phyloP scores from a whole-genome alignment of 2,797 vertebrate species.

The Ispidina lecontei region DNA sequence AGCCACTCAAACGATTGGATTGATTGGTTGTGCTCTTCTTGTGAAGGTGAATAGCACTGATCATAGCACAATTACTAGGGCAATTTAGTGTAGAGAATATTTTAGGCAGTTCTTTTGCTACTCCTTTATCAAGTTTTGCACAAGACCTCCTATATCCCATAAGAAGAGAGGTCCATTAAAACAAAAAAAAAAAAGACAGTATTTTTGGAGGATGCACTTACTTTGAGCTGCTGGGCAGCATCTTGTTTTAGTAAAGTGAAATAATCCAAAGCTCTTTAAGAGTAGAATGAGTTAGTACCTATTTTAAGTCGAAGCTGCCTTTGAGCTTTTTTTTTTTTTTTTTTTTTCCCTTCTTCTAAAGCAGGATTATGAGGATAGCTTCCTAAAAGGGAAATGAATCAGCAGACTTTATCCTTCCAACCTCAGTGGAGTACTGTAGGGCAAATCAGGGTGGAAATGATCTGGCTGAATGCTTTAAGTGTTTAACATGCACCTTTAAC shows the following conservation, averaged over 20 bases:
- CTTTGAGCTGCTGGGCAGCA: not conserved
- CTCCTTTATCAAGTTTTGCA: not conserved
- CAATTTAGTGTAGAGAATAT: not conserved
- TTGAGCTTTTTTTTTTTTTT: not conserved
- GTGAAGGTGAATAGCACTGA: not conserved
- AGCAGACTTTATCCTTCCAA: conserved; percentile 33
- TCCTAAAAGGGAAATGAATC: conserved; percentile 61
- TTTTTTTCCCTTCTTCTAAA: not conserved
- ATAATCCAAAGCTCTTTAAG: not conserved
- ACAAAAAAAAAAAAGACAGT: not conserved
- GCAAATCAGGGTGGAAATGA: not conserved
- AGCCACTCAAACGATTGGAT: not conserved
- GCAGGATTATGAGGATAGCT: conserved; percentile 56
- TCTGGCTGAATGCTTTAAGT: not conserved
- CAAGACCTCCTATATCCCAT: accelerated
- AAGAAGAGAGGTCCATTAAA: not conserved
- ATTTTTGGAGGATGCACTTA: not conserved
- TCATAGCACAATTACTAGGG: not conserved
- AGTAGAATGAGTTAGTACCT: not conserved
- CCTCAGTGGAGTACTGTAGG: conserved; percentile 5
- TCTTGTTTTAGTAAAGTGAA: not conserved
- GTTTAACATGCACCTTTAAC: not conserved
- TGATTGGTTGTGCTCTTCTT: not conserved
- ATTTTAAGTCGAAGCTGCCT: conserved; percentile 23
- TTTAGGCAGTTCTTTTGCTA: not conserved